A percentile compares a stretch with the other conserved stretches of the same genome.
Evolutionary conservation across 2,888 invertebrate genomes (phyloP).

Genomic region (Metallyticus violacea): DNA sequence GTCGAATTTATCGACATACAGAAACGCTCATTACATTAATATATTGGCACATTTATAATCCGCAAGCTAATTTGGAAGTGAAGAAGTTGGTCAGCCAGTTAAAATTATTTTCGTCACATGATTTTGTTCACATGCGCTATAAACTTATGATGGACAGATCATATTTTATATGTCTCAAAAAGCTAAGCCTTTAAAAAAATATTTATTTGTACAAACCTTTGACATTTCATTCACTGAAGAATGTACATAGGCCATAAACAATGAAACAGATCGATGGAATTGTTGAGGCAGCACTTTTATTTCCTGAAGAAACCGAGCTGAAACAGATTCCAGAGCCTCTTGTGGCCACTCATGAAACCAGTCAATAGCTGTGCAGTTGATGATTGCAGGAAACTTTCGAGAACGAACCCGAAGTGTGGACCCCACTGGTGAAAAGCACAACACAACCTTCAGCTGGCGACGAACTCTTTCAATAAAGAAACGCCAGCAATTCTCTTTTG

Average conservation of each 20-base stretch:
- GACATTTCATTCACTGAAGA: constrained; percentile 85
- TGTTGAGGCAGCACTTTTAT: constrained; percentile 64
- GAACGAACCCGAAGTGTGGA: constrained; percentile 80
- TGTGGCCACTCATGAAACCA: constrained; percentile 98
- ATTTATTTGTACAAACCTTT: constrained; percentile 42
- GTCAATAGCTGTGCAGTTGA: constrained; percentile 89
- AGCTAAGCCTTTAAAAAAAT: no score
- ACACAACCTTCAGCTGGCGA: constrained; percentile 59
- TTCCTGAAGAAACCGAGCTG: constrained; percentile 74
- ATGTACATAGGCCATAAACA: constrained; percentile 90
- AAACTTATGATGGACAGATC: no score
- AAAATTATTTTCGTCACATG: no score
- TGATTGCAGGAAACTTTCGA: constrained; percentile 90
- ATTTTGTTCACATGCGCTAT: no score
- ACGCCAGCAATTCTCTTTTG: constrained; percentile 87
- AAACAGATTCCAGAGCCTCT: constrained; percentile 87
- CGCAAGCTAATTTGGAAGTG: no score
- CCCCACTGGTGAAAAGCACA: constrained; percentile 95
- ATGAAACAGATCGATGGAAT: constrained; percentile 61
- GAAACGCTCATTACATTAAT: no score
- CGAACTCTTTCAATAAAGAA: constrained; percentile 91
- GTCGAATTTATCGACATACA: no score
- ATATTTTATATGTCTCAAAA: no score
- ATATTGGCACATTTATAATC: no score
- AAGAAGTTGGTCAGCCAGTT: no score